Evolutionary conservation across 2,888 invertebrate genomes (phyloP).

Genomic region (Beris chalybata): DNA sequence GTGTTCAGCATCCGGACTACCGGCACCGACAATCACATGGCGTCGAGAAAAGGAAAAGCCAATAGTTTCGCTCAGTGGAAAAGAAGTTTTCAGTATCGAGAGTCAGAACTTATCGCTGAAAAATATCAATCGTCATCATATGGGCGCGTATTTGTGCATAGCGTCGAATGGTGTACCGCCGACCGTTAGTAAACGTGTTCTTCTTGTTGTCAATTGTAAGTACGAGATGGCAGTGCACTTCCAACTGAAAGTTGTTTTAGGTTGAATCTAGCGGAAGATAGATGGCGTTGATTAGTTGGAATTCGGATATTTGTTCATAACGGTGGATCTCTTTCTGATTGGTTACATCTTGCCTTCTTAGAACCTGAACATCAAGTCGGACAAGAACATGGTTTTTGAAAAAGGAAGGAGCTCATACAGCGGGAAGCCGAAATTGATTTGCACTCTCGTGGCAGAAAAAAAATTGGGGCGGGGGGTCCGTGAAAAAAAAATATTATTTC

Average conservation of each 20-base stretch:
- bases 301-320: too few species aligned
- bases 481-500: too few species aligned
- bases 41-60: constrained; percentile 75
- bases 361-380: too few species aligned
- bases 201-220: constrained; percentile 54
- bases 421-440: too few species aligned
- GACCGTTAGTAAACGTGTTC: constrained; percentile 54
- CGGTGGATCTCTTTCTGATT: too few species aligned
- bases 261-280: neutral
- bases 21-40: constrained; percentile 85
- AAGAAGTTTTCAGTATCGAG: constrained; percentile 50
- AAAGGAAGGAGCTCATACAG: too few species aligned
- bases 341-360: too few species aligned
- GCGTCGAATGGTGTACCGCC: constrained; percentile 56
- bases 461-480: too few species aligned
- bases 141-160: constrained; percentile 55
- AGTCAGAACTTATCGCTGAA: constrained; percentile 50
- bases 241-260: neutral
- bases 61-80: constrained; percentile 50
- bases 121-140: constrained; percentile 49
- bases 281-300: too few species aligned
- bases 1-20: constrained; percentile 86
- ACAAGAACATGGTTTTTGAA: too few species aligned
- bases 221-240: neutral
- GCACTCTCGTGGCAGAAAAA: too few species aligned